Evolutionary conservation across 2,888 invertebrate species (phyloP), one percentile per base, ranked within the genome.

Genomic region (Toxonevra muliebris): DNA sequence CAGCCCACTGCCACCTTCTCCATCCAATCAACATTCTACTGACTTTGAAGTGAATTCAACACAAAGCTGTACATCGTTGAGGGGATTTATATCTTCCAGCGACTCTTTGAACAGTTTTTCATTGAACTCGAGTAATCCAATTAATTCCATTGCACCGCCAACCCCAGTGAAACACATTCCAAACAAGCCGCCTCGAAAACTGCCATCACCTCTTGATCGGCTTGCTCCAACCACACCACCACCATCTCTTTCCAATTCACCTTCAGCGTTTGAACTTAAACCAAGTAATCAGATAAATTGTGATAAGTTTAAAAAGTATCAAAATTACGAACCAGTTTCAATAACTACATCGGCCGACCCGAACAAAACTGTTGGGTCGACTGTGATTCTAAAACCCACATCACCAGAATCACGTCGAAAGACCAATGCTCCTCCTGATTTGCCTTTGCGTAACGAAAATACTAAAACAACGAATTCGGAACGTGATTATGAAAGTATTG

Each of bases 1-100:
- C 74, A 93, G 93, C 76, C 94, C 94, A 0, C 82, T 95, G 73
- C 92, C 93, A 2, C 89, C 90, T 1, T 91, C 91, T 1, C 87
- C 88, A 0, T 84, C 81, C 63, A 80, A 81, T 76, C 79, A 79
- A 9, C 80, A 78, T 58, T 74, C 75, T 17, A 76, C 77, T 3
- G 84, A 84, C 61, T 80, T 83, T 13, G 85, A 85, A 64, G 74
- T 79, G 8, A 84, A 82, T 62, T 82, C 82, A 3, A 82, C 79
- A n/a, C 84, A 84, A 53, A 84, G 80, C 61, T 77, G 79, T 69
- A 77, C 80, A 42, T 82, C 84, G 13, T 58, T 82, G 70, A 76
- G 80, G 11, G 83, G 82, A 41, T 84, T 84, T 61, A 76, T 84
- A 12, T 83, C 84, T 61, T 84, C 84, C 15, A 82, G 78, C 57